phyloP scores from a whole-genome alignment of 2,797 vertebrate genomes.

The Squalus acanthias region DNA sequence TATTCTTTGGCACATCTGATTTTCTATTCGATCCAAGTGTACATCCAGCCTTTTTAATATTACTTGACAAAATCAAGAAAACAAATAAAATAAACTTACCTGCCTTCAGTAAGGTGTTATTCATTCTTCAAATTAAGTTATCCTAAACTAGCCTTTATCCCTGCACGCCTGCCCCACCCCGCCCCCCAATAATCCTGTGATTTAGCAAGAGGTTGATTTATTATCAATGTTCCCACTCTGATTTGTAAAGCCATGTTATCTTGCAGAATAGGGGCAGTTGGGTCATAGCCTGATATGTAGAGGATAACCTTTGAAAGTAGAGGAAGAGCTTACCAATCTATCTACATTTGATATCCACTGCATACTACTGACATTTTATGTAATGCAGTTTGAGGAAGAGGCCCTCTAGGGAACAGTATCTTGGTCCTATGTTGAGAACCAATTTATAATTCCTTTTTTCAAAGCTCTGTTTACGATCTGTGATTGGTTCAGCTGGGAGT shows the following conservation, averaged over 20 bases:
- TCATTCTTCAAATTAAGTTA: not conserved
- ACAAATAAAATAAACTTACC: not conserved
- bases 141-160: not conserved
- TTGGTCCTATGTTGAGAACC: not conserved
- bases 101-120: not conserved
- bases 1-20: not conserved
- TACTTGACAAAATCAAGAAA: not conserved
- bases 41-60: not conserved
- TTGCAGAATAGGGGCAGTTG: not conserved
- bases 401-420: not conserved
- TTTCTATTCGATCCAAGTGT: not conserved
- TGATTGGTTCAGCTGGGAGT: too few relatives aligned
- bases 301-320: not conserved
- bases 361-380: not conserved
- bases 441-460: not conserved
- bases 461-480: not conserved
- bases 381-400: not conserved
- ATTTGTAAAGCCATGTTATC: too few relatives aligned
- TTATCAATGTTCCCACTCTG: not conserved
- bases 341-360: not conserved
- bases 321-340: not conserved
- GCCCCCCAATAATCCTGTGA: not conserved
- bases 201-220: not conserved
- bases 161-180: not conserved
- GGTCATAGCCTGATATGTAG: not conserved